A percentile compares a stretch with the other conserved stretches of the same genome.
phyloP scores from a whole-genome alignment of 2,113 vertebrate species.

The Eidolon helvum region DNA sequence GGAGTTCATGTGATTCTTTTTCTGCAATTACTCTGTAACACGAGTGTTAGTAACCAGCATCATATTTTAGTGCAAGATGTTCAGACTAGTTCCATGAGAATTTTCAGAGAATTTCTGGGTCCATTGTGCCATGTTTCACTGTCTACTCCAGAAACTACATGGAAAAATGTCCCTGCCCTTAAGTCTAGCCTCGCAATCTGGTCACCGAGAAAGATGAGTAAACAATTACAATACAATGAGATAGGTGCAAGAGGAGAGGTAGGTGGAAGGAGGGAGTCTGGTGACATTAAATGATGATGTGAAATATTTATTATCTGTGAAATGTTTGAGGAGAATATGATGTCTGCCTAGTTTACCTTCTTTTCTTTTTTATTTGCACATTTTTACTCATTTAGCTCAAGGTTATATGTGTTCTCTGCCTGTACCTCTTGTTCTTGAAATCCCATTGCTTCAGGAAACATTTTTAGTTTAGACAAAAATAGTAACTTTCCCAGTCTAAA shows the following conservation, averaged over 20 bases:
- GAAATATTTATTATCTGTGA: neutral
- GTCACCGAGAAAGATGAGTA: neutral
- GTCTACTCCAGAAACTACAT: neutral
- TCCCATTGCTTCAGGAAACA: neutral
- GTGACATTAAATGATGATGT: neutral
- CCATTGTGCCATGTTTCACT: neutral
- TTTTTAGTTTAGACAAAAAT: neutral
- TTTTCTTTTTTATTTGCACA: neutral
- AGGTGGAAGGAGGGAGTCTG: neutral
- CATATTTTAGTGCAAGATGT: accelerated
- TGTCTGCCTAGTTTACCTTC: neutral
- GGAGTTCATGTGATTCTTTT: neutral
- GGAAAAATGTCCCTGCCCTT: neutral
- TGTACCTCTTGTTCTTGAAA: neutral
- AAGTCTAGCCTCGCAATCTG: neutral
- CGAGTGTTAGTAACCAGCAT: neutral
- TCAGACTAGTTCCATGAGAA: neutral
- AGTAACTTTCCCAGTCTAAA: neutral
- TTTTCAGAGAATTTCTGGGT: neutral
- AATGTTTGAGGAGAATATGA: neutral
- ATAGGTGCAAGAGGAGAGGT: neutral
- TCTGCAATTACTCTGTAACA: neutral
- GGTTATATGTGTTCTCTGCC: neutral
- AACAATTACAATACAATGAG: neutral
- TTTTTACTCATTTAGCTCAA: neutral